Evolutionary conservation across 2,113 vertebrate genomes (phyloP).

Genomic region (Brachyhypopomus occidentalis): DNA sequence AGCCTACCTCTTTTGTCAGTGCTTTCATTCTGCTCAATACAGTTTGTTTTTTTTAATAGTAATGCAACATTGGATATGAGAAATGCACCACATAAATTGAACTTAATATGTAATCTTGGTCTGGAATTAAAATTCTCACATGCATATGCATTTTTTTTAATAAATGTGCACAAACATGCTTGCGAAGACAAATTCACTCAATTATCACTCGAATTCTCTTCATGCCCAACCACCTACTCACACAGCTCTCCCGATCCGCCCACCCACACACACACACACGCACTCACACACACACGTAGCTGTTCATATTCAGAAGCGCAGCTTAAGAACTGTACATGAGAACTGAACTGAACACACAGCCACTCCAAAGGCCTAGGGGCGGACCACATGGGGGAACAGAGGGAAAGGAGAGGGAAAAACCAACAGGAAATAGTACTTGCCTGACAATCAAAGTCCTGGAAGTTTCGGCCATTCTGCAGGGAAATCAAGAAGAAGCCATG

Average conservation of each 20-base stretch:
- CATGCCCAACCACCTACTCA: conserved; percentile 32
- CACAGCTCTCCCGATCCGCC: not conserved
- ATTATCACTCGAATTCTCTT: conserved; percentile 7
- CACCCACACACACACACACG: conserved; percentile 36
- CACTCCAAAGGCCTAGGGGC: not conserved
- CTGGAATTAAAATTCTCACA: not conserved
- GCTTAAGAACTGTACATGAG: conserved; percentile 16
- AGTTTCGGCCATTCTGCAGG: conserved; percentile 86
- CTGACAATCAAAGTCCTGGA: conserved; percentile 96
- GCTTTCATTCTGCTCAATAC: too few relatives aligned
- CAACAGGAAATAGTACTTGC: conserved; percentile 68
- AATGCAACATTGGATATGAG: too few relatives aligned
- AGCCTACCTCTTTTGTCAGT: too few relatives aligned
- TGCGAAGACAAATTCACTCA: conserved; percentile 4
- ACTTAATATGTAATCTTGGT: too few relatives aligned
- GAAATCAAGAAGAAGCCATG: conserved; percentile 48
- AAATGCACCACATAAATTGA: too few relatives aligned
- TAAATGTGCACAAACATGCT: not conserved
- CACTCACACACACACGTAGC: conserved; percentile 29
- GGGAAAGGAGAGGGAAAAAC: not conserved
- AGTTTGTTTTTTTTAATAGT: too few relatives aligned
- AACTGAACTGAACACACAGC: not conserved
- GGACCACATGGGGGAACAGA: not conserved
- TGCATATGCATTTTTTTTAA: not conserved
- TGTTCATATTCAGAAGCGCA: conserved; percentile 25